Evolutionary conservation across 2,797 vertebrate genomes (phyloP), one percentile per base, ranked within the genome.

Genomic region (Sarcophilus harrisii): DNA sequence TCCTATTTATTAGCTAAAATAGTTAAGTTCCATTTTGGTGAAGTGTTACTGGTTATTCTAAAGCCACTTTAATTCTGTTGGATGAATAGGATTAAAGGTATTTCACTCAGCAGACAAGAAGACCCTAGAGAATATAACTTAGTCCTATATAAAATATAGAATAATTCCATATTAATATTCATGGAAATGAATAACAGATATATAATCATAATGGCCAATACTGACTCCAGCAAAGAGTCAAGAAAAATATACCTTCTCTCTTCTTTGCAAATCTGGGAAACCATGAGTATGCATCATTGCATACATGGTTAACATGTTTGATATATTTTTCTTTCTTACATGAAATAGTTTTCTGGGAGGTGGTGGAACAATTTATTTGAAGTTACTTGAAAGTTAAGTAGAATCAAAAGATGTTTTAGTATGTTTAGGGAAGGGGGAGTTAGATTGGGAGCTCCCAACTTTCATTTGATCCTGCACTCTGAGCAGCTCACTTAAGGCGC

Each of bases 141-240:
- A 52, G 49, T 4, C 49, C 49, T 52, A 52, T 95, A 93, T 95
- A 94, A 58, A 59, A 11, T 60, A 89, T 38, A 93, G 87, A 96
- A 54, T 91, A 94, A 87, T 95, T 91, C 28, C 90, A 28, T 3
- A 92, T 52, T 92, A n/a, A 90, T 1, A 62, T 59, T 92, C 91
- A 91, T 4, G 91, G 52, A 96, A 95, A 94, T 94, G 62, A 95
- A 6, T 93, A 55, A 90, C n/a, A 96, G 38, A 49, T 87, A 87
- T 87, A 4, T 87, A 28, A 49, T 10, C 18, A 27, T 81, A 38
- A 81, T 24, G 66, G 45, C n/a, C 38, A 81, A 24, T 11, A 81
- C 73, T 81, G 38, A 45, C 21, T 9, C 45, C 38, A 87, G 38
- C 24, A 27, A 49, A 87, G 21, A 87, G 73, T 49, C 27, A 3